Evolutionary conservation across 2,797 vertebrate species (phyloP).

Genomic region (Chelon labrosus): DNA sequence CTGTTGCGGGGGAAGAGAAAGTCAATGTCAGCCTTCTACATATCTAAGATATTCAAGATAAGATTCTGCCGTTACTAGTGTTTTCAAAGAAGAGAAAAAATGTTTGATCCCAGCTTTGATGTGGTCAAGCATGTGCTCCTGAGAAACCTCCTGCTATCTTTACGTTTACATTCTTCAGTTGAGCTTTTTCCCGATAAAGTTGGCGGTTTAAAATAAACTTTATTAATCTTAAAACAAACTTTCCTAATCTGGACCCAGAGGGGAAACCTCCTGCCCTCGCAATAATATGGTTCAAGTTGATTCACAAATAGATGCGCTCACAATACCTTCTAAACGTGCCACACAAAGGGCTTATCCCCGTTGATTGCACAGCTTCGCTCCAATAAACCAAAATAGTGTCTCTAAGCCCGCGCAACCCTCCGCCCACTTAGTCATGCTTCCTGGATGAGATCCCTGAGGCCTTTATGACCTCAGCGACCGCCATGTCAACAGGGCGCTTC

Average conservation of each 20-base stretch:
- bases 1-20: constrained; percentile 25
- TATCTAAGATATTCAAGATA: constrained; percentile 13
- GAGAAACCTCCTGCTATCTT: constrained; percentile 16
- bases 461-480: constrained; percentile 33
- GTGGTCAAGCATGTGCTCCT: background rate
- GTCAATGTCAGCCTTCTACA: constrained; percentile 17
- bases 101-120: constrained; percentile 8
- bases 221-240: constrained; percentile 31
- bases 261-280: constrained; percentile 18
- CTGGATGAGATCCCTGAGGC: constrained; percentile 49
- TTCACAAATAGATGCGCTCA: constrained; percentile 43
- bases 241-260: constrained; percentile 21
- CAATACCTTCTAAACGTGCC: constrained; percentile 30
- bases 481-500: constrained; percentile 26
- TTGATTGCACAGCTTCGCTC: constrained; percentile 56
- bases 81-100: constrained; percentile 3
- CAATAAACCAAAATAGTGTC: constrained; percentile 59
- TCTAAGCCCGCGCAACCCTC: constrained; percentile 49
- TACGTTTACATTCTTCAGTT: constrained; percentile 27
- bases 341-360: constrained; percentile 48
- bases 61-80: constrained; percentile 7
- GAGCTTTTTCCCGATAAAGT: constrained; percentile 34
- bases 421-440: constrained; percentile 52
- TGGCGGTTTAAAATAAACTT: constrained; percentile 39
- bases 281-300: constrained; percentile 33